A percentile compares a stretch with the other conserved stretches of the same genome.
phyloP scores from a whole-genome alignment of 35 echinoderm and acorn worm species.

The Stichopus chloronotus region DNA sequence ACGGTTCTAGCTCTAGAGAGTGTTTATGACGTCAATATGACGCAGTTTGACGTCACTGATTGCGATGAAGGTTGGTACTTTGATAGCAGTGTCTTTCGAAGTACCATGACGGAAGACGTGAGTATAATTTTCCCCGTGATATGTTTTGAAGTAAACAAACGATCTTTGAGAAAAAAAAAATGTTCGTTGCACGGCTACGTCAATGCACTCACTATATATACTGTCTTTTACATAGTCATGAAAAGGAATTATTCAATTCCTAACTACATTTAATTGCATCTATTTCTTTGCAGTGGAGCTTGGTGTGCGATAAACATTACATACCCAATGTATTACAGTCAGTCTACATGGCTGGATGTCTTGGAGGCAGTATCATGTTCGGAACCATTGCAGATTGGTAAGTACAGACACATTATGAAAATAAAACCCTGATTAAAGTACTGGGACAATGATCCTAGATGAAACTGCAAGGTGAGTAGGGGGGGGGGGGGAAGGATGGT shows the following conservation, averaged over 20 bases:
- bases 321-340: slow-evolving; percentile 6
- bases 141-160: too few species aligned
- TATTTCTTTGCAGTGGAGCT: background rate
- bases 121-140: background rate
- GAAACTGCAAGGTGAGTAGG: background rate
- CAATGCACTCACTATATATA: too few species aligned
- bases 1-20: background rate
- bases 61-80: slow-evolving; percentile 31
- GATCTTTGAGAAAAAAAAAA: too few species aligned
- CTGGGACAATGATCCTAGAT: too few species aligned
- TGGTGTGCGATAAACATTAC: background rate
- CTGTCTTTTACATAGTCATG: too few species aligned
- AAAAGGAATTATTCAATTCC: too few species aligned
- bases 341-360: background rate
- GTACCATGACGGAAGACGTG: slow-evolving; percentile 18
- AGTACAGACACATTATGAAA: background rate
- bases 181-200: too few species aligned
- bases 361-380: background rate
- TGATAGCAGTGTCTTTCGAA: slow-evolving; percentile 13
- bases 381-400: background rate
- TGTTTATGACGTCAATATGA: background rate
- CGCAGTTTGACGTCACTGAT: slow-evolving; percentile 1
- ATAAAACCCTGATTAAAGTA: too few species aligned
- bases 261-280: too few species aligned
- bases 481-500: background rate